phyloP scores from a whole-genome alignment of 2,113 vertebrate genomes.

The Crocuta crocuta region DNA sequence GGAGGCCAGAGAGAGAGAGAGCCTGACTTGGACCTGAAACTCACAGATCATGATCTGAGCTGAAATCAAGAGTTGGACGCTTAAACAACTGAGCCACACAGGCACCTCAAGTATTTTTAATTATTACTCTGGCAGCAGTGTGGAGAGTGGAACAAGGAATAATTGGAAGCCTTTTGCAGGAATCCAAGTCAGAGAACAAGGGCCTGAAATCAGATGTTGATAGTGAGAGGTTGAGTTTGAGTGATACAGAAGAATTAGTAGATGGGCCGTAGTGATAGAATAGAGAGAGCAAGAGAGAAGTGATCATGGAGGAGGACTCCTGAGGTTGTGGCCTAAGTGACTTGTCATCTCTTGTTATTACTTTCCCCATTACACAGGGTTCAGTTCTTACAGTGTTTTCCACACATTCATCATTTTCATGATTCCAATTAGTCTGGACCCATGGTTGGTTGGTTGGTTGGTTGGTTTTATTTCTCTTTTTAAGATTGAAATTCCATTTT shows the following conservation, averaged over 20 bases:
- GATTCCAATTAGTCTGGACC: not conserved
- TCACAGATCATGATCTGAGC: no score
- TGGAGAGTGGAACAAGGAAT: not conserved
- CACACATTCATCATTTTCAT: not conserved
- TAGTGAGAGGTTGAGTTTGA: not conserved
- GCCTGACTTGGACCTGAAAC: no score
- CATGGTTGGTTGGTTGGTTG: not conserved
- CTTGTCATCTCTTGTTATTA: not conserved
- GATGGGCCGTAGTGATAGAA: not conserved
- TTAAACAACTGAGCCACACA: no score
- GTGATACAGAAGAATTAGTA: not conserved
- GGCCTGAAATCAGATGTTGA: not conserved
- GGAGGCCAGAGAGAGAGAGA: no score
- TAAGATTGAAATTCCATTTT: not conserved
- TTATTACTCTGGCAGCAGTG: not conserved
- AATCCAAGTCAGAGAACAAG: not conserved
- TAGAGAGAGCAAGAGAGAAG: not conserved
- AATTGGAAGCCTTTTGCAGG: not conserved
- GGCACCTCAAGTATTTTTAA: not conserved
- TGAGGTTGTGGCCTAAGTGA: not conserved
- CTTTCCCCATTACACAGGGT: not conserved
- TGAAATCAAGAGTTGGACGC: no score
- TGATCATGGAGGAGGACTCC: not conserved
- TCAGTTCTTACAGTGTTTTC: constrained; percentile 36
- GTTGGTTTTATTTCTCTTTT: not conserved